Percentiles rank a stretch among this genome's conserved stretches.
Conservation (phyloP, 2,797 vertebrate species). For the Buphagus erythrorhynchus region DNA sequence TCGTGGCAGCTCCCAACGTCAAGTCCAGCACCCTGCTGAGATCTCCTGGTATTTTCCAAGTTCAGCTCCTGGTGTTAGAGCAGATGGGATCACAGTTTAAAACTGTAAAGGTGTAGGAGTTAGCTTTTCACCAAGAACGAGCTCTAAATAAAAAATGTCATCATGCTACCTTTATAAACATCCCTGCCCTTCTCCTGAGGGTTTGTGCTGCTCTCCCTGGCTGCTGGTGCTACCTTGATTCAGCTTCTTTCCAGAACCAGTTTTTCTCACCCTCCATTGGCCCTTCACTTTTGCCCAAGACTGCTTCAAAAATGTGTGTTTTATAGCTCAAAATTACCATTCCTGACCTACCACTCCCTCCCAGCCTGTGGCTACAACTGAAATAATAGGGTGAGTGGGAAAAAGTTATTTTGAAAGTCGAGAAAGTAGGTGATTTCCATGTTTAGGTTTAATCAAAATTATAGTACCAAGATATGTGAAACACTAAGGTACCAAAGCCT, state of each 20-base stretch:
- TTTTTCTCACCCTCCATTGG: neutral
- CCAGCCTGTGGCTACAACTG: neutral
- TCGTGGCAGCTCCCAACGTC: rapidly evolving
- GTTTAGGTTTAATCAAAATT: neutral
- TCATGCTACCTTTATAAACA: neutral
- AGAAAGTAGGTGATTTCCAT: neutral
- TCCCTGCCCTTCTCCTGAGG: neutral
- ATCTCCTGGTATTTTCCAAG: neutral
- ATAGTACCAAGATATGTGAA: neutral
- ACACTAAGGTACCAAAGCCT: neutral
- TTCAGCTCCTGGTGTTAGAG: neutral
- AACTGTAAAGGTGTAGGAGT: neutral
- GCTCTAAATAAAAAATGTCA: neutral
- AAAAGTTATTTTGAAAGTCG: neutral
- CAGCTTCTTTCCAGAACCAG: neutral
- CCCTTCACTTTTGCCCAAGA: neutral
- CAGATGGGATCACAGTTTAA: neutral
- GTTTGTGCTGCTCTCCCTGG: neutral
- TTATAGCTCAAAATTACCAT: neutral
- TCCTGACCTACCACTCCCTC: neutral
- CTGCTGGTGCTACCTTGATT: neutral
- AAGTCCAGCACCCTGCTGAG: neutral
- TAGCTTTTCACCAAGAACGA: neutral
- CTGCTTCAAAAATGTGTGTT: neutral
- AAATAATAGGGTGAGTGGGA: neutral